These are phyloP conservation scores for Aphis craccivora DNA, from an alignment of 1,140 invertebrate genomes.

Conservation along the genomic window DNA sequence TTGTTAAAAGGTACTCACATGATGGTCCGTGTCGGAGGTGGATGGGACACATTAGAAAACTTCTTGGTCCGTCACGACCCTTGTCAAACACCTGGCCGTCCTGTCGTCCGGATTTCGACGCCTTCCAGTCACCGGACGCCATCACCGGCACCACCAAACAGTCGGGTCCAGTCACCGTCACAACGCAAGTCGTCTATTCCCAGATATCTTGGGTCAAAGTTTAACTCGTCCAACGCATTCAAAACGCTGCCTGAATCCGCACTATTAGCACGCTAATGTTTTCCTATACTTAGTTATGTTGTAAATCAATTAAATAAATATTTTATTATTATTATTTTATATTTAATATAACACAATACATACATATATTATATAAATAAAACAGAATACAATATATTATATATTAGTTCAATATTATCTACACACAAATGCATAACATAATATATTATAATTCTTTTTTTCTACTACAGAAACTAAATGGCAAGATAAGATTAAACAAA, in stretches of 20 bases:
- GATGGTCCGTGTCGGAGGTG: conserved; percentile 96
- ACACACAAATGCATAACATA: not conserved
- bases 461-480: conserved; percentile 37
- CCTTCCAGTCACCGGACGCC: conserved; percentile 6
- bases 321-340: conserved; percentile 43
- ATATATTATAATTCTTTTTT: not conserved
- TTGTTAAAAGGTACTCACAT: conserved; percentile 79
- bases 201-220: conserved; percentile 44
- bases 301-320: conserved; percentile 25
- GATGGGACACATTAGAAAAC: conserved; percentile 95
- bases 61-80: conserved; percentile 97
- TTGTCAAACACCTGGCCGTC: conserved; percentile 72
- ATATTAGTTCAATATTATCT: conserved; percentile 7
- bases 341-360: conserved; percentile 47
- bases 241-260: conserved; percentile 44
- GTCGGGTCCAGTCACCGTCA: conserved; percentile 44
- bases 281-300: conserved; percentile 35
- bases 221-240: conserved; percentile 45
- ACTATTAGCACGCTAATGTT: conserved; percentile 55
- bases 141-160: conserved; percentile 6
- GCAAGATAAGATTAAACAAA: conserved; percentile 40
- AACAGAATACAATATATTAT: conserved; percentile 32
- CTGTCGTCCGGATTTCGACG: conserved; percentile 46
- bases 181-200: conserved; percentile 48
- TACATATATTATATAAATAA: not conserved